Evolutionary conservation across 2,113 vertebrate species (phyloP), one percentile per base, ranked within the genome.

Genomic region (Andinoacara biseriatus): DNA sequence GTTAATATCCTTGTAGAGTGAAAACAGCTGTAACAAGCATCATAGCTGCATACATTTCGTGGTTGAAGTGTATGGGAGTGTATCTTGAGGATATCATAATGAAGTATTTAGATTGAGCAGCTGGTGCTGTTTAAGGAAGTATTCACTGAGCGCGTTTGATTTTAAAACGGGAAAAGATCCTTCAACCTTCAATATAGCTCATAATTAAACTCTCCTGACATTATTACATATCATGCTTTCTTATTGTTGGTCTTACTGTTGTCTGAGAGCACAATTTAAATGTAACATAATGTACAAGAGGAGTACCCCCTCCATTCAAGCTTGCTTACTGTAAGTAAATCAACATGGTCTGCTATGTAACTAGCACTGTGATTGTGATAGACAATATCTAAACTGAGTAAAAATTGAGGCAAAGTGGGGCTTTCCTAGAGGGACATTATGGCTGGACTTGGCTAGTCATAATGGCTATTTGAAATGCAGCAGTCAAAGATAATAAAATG

Each of bases 91-190:
- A 84, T 86, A 78, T 24, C 6, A 7, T 91, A 84, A 90, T 85
- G 54, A 91, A 76, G 61, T 76, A 77, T 90, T 87, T 78, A 56
- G 38, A 89, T 74, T 75, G 54, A 74, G 7, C 83, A 86, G 84
- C 82, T 83, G 81, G 20, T 35, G 65, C 67, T n/a, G 78, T 35
- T 77, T 14, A 59, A 9, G 17, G 29, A 8, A 14, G 54, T 8
- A 20, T 65, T 43, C 38, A 76, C 49, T 11, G 54, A 67, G 22
- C 4, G 22, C 22, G 26, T 35, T 5, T 40, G 15, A 78, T 58
- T 54, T 58, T 31, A 58, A 74, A 67, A 69, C 0, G 0, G 29
- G 69, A 77, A 69, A 63, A 43, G 26, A 40, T 11, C n/a, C 60
- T 58, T 83, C 2, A 2, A 57, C 65, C 22, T 57, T 80, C 3